Evolutionary conservation across 1,140 invertebrate species (phyloP).

Genomic region (Brachionus koreanus): DNA sequence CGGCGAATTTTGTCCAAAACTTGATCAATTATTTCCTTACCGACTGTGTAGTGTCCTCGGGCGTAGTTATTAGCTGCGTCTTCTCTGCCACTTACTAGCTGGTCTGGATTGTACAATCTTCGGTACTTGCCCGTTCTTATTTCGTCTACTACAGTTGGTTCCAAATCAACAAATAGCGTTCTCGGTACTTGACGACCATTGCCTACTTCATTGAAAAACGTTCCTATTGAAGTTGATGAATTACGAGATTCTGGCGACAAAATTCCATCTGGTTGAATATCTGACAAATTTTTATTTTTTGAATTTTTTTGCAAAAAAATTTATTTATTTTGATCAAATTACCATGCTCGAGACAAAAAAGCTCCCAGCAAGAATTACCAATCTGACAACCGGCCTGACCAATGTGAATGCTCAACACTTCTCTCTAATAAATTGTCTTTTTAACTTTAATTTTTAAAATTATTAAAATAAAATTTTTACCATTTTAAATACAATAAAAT

Average conservation of each 20-base stretch:
- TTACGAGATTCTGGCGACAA: not conserved
- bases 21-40: constrained; percentile 77
- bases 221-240: constrained; percentile 57
- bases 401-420: constrained; percentile 76
- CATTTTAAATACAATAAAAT: constrained; percentile 11
- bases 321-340: not conserved
- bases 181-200: constrained; percentile 77
- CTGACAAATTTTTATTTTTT: not conserved
- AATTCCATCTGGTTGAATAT: constrained; percentile 21
- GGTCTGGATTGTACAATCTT: constrained; percentile 60
- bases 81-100: constrained; percentile 65
- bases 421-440: constrained; percentile 52
- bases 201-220: constrained; percentile 61
- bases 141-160: constrained; percentile 74
- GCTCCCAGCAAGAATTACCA: constrained; percentile 71
- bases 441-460: not conserved
- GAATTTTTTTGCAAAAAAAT: not conserved
- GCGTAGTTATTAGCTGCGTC: constrained; percentile 85
- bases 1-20: constrained; percentile 75
- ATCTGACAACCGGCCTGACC: constrained; percentile 80
- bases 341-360: constrained; percentile 78
- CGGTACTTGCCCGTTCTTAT: constrained; percentile 53
- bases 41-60: constrained; percentile 83
- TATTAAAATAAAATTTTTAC: not conserved
- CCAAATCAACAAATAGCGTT: constrained; percentile 74